phyloP scores from a whole-genome alignment of 35 echinoderm and acorn worm species.

The Chiridota heheva region DNA sequence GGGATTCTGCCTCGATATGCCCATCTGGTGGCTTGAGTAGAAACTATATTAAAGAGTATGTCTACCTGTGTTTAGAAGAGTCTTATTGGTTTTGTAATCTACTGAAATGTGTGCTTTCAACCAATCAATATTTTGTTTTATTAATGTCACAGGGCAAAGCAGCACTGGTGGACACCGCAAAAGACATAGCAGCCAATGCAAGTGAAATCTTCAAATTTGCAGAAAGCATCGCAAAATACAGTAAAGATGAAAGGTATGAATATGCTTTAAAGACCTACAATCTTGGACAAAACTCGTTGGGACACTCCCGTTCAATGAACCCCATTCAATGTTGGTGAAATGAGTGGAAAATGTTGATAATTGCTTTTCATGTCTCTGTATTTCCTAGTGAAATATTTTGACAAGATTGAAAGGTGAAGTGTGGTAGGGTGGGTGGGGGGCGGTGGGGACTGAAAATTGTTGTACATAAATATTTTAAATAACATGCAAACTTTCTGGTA shows the following conservation, averaged over 20 bases:
- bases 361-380: too few species aligned
- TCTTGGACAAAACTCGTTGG: too few species aligned
- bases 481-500: not conserved
- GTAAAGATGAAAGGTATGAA: conserved; percentile 58
- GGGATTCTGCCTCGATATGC: too few species aligned
- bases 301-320: not conserved
- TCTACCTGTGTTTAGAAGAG: too few species aligned
- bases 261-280: not conserved
- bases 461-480: too few species aligned
- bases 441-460: not conserved
- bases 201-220: conserved; percentile 79
- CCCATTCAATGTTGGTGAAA: not conserved
- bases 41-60: too few species aligned
- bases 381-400: too few species aligned
- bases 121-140: too few species aligned
- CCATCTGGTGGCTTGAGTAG: too few species aligned
- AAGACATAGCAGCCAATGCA: conserved; percentile 83
- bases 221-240: conserved; percentile 65
- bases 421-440: not conserved
- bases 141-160: conserved; percentile 76
- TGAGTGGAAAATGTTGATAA: too few species aligned
- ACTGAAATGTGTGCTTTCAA: too few species aligned
- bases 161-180: conserved; percentile 72
- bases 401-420: not conserved
- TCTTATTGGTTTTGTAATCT: too few species aligned